Evolutionary conservation across 23 tunicate genomes (phyloP), one percentile per base, ranked within the genome.

Genomic region (Ciona savignyi): DNA sequence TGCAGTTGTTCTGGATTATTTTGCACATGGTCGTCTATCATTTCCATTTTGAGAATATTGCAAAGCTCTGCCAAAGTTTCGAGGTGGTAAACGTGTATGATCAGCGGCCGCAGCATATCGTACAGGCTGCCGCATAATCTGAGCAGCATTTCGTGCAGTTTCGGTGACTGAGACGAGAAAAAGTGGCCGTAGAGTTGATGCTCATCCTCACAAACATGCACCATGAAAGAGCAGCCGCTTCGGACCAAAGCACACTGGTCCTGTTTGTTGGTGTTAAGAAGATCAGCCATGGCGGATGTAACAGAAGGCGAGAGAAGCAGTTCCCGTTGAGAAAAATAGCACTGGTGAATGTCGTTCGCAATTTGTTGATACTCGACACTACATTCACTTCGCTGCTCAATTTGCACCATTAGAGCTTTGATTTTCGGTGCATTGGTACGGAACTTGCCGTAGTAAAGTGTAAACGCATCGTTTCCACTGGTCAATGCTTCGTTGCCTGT

Each of bases 201-300:
- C 74, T 95, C 99, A 78, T 95, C 99, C 64, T 95, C 96, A 69
- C 99, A 95, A 25, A 95, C 99, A 73, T 95, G 99, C 21, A 95
- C 89, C 99, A 95, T 95, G 71, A 95, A 95, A 9, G 99, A 78
- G 74, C 99, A 95, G 1, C 96, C 87, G 48, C 96, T 91, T 2
- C 99, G 66, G 34, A 95, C 99, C 68, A 95, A 62, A 0, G 96
- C 91, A 73, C 99, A 95, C 29, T 89, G 96, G 67, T 95, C 99
- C 87, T 71, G 73, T 80, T 91, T 81, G 62, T 91, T 81, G 9
- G 72, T 48, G 30, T 75, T 74, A 1, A 83, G 68, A 27, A 95
- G 63, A 33, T 95, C 99, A 1, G 78, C 32, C 86, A 95, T 89
- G 1, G 99, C 86, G 9, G 92, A 73, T 1, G 84, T 83, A 1